Evolutionary conservation across 2,797 vertebrate species (phyloP), one percentile per base, ranked within the genome.

Genomic region (Rhinoraja longicauda): DNA sequence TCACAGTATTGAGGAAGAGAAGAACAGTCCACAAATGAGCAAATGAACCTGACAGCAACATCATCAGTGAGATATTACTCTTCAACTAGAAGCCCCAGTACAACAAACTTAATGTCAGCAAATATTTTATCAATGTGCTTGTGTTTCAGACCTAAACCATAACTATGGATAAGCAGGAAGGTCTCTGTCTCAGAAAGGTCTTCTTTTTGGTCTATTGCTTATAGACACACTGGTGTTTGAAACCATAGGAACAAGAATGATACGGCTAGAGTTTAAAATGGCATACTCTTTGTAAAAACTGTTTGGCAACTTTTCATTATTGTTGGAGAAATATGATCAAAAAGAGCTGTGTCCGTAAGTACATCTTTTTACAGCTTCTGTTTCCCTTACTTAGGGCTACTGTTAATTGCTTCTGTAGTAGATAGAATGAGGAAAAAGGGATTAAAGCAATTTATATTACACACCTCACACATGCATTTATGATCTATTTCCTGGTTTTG

Each of bases 261-360:
- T 8, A 67, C 17, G 21, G 17, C 64, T 88, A 88, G 17, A 21
- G 64, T 88, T 88, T 88, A 67, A 67, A 67, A 67, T 88, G 17
- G 62, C 6, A 84, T 59, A 29, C 26, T 59, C 79, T 88, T 88
- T 59, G 19, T 32, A n/a, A 17, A 64, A 88, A 32, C 3, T 2
- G 32, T 88, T 88, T 64, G 84, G 84, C 84, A 88, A 88, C 62
- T 64, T 88, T 88, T 64, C n/a, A 67, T 32, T 88, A 88, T 67
- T 2, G 21, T 32, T n/a, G 59, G 59, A 67, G n/a, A 19, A 88
- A 67, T 62, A 36, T 88, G 59, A 88, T 32, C 62, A n/a, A 67
- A 67, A 88, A 36, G 17, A 88, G 59, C n/a, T 88, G 17, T 36
- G 62, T 67, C 32, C 21, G 1, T 13, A 36, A 67, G 32, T 36